These are phyloP conservation scores for Nemurella pictetii DNA, from an alignment of 2,888 invertebrate genomes.

Conservation along the genomic window DNA sequence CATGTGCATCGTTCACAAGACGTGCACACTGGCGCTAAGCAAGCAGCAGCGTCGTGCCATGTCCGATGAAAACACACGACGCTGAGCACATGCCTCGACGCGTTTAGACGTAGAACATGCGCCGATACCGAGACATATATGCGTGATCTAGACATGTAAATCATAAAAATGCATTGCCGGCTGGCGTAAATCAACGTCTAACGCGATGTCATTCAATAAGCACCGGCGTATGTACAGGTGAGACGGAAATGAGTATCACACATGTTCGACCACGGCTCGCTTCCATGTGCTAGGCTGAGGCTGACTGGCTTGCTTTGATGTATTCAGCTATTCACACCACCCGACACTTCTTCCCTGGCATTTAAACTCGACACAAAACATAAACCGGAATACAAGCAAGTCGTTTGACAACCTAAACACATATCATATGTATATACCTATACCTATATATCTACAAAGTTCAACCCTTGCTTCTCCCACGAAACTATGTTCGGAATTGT, in stretches of 20 bases:
- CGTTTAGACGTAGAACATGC: too few species aligned
- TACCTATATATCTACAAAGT: background rate
- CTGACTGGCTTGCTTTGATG: background rate
- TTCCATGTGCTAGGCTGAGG: background rate
- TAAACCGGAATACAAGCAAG: conserved; percentile 15
- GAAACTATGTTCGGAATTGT: conserved; percentile 11
- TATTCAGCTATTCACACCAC: background rate
- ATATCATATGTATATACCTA: background rate
- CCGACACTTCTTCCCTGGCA: background rate
- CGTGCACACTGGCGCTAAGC: background rate
- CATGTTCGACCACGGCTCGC: background rate
- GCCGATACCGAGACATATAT: background rate
- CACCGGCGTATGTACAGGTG: background rate
- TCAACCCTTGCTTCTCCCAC: background rate
- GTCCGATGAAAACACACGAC: background rate
- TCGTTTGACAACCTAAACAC: conserved; percentile 3
- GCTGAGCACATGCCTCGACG: background rate
- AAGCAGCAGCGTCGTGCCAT: background rate
- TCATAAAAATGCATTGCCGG: background rate
- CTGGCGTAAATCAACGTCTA: background rate
- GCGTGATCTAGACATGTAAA: background rate
- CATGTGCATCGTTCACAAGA: background rate
- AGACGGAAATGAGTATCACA: background rate
- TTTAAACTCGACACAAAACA: background rate
- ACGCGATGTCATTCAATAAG: background rate